Evolutionary conservation across 1,140 invertebrate genomes (phyloP).

Genomic region (Goniozus legneri): DNA sequence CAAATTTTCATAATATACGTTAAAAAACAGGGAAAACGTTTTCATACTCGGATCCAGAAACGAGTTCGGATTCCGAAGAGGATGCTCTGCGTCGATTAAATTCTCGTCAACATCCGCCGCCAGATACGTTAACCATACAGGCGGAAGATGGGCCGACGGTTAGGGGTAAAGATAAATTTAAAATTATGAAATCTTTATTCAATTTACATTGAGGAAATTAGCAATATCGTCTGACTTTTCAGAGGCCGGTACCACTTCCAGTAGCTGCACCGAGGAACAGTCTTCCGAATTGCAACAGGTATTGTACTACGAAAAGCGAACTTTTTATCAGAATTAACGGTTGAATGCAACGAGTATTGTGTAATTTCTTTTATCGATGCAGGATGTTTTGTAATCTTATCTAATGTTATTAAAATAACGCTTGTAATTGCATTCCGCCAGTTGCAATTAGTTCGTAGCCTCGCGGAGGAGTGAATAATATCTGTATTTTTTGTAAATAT

Average conservation of each 20-base stretch:
- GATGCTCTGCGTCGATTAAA: slow-evolving; percentile 65
- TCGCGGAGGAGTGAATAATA: no score
- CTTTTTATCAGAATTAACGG: no score
- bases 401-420: no score
- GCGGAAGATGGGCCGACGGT: slow-evolving; percentile 46
- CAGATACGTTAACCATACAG: slow-evolving; percentile 48
- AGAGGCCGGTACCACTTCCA: slow-evolving; percentile 35
- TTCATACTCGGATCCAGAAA: slow-evolving; percentile 55
- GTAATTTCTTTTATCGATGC: no score
- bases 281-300: slow-evolving; percentile 39
- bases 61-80: slow-evolving; percentile 73
- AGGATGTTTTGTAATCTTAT: no score
- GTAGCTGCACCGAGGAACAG: slow-evolving; percentile 38
- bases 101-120: slow-evolving; percentile 46
- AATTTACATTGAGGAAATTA: not conserved
- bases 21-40: slow-evolving; percentile 41
- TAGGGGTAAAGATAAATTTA: slow-evolving; percentile 19
- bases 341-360: no score
- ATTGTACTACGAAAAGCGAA: not conserved
- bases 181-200: no score
- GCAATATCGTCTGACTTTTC: slow-evolving; percentile 3
- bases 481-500: no score
- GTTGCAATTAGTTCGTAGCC: no score
- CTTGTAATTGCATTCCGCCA: no score
- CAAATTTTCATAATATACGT: not conserved